Conservation (phyloP, 2,888 invertebrate species). For the Parthenolecanium corni region DNA sequence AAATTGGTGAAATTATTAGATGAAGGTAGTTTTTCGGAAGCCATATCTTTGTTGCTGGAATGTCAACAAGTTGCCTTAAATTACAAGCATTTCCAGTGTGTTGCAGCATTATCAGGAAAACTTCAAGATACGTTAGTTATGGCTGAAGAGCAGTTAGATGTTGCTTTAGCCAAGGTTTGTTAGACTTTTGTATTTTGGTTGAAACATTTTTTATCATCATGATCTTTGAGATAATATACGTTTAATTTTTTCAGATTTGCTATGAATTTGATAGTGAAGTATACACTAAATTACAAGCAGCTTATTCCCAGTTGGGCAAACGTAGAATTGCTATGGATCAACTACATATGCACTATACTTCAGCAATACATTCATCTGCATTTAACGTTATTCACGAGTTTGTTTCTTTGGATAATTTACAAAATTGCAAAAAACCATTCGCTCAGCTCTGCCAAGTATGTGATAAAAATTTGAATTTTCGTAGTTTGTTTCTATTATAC, state of each 20-base stretch:
- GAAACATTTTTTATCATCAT: neutral
- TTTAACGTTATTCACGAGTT: slow-evolving; percentile 49
- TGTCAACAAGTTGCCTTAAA: slow-evolving; percentile 75
- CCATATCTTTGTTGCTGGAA: slow-evolving; percentile 77
- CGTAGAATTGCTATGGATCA: slow-evolving; percentile 89
- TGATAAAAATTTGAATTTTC: neutral
- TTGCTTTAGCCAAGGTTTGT: slow-evolving; percentile 64
- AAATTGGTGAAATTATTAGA: slow-evolving; percentile 67
- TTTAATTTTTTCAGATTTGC: slow-evolving; percentile 41
- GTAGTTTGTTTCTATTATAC: slow-evolving; percentile 7
- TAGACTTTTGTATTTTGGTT: neutral
- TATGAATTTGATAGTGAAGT: slow-evolving; percentile 63
- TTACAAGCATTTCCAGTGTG: slow-evolving; percentile 81
- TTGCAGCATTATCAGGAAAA: slow-evolving; percentile 72
- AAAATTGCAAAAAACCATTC: slow-evolving; percentile 55
- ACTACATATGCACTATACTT: slow-evolving; percentile 86
- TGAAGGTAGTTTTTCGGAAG: slow-evolving; percentile 76
- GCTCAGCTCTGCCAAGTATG: slow-evolving; percentile 61
- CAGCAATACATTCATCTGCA: slow-evolving; percentile 74
- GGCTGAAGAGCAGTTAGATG: slow-evolving; percentile 83
- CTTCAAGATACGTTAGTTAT: slow-evolving; percentile 81
- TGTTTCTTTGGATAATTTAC: slow-evolving; percentile 42
- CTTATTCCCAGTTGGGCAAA: slow-evolving; percentile 80
- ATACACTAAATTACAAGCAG: slow-evolving; percentile 73
- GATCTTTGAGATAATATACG: neutral